Percentiles rank a stretch among this genome's conserved stretches.
These are phyloP conservation scores for Anoplophora glabripennis DNA, from an alignment of 1,140 invertebrate genomes.

Conservation along the genomic window DNA sequence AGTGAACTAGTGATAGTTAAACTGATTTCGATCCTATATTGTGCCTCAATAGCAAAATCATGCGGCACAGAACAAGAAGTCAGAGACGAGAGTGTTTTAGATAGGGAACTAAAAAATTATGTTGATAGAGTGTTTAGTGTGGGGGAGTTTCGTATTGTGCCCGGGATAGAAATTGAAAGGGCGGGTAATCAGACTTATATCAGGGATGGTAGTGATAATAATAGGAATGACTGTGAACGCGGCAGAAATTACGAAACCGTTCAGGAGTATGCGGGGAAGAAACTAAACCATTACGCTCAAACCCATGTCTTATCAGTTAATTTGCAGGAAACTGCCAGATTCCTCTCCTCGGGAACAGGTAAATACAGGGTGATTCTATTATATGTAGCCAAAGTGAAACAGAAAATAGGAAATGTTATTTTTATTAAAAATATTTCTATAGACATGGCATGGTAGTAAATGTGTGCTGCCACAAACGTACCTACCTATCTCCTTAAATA, in stretches of 20 bases:
- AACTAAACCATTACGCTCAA: constrained; percentile 43
- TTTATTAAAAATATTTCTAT: too few species aligned
- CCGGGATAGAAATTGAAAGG: constrained; percentile 51
- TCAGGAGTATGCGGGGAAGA: constrained; percentile 40
- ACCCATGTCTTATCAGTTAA: constrained; percentile 56
- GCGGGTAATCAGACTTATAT: constrained; percentile 22
- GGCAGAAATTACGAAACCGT: constrained; percentile 25
- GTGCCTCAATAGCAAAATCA: constrained; percentile 15
- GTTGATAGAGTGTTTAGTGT: constrained; percentile 46
- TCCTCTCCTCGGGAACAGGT: constrained; percentile 42
- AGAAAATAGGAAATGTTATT: too few species aligned
- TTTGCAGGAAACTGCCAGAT: constrained; percentile 56
- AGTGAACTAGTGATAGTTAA: constrained; percentile 24
- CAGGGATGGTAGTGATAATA: not conserved
- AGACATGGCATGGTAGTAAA: too few species aligned
- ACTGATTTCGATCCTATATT: constrained; percentile 28
- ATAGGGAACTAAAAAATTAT: constrained; percentile 46
- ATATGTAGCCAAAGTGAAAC: too few species aligned
- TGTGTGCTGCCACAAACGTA: too few species aligned
- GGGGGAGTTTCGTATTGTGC: constrained; percentile 51
- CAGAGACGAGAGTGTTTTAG: constrained; percentile 32
- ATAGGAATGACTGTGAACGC: constrained; percentile 17
- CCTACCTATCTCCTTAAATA: too few species aligned
- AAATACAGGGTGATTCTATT: not conserved
- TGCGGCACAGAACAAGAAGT: constrained; percentile 19